Conservation (phyloP, 2,888 invertebrate species). For the Ferrisia virgata region DNA sequence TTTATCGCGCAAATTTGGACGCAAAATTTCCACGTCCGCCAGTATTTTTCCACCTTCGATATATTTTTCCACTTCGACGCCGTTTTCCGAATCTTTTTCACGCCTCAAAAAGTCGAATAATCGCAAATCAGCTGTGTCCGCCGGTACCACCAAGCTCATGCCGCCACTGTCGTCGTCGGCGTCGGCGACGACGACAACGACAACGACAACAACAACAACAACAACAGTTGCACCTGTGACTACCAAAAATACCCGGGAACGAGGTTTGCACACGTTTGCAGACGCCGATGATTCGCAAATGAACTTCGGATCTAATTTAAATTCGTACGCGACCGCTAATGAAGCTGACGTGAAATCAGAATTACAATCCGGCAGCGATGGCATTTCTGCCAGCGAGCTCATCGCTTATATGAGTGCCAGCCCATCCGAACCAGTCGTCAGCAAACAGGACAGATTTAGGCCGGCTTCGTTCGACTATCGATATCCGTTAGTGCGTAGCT, state of each 20-base stretch:
- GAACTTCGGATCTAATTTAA: no score
- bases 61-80: background rate
- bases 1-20: background rate
- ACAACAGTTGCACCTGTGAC: no score
- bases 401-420: conserved; percentile 39
- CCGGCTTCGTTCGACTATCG: background rate
- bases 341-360: no score
- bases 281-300: no score
- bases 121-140: no score
- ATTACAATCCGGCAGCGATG: background rate
- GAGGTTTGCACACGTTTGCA: no score
- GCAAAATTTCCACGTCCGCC: background rate
- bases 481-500: background rate
- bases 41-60: background rate
- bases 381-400: conserved; percentile 1
- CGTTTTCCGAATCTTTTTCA: background rate
- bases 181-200: background rate
- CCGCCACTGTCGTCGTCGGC: background rate
- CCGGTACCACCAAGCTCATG: background rate
- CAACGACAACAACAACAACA: no score
- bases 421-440: conserved; percentile 26
- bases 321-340: background rate
- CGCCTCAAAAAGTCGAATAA: background rate
- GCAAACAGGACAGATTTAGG: background rate
- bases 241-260: no score